Evolutionary conservation across 2,113 vertebrate species (phyloP), one percentile per base, ranked within the genome.

Genomic region (Corydoras sp.): DNA sequence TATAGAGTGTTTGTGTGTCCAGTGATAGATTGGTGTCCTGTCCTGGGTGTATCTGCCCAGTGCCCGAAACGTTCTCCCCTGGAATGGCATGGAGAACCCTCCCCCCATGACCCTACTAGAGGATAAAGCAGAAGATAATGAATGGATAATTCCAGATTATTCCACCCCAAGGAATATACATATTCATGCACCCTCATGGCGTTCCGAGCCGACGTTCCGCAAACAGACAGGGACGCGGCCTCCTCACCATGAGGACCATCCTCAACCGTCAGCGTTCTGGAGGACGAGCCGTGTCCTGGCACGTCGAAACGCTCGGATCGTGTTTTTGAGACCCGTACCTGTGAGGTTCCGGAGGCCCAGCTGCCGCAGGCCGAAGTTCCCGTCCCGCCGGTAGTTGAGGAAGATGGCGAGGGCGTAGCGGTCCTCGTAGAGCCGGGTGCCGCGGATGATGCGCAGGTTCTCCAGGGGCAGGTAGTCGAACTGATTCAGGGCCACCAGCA

Each of bases 401-500:
- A 99, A 98, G 77, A 99, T 90, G 0, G 95, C 92, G 71, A 99
- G 82, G 0, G 95, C 93, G 10, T 98, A 98, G 5, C 92, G 91
- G 73, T 97, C 96, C 70, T 99, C 97, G 0, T 99, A 98, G 48
- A 98, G 90, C 77, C 96, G 97, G 61, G 92, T 98, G 7, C 97
- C 97, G 10, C 97, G 91, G 31, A 99, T 90, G 43, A 99, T 99
- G 77, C 97, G 92, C 70, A 99, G 86, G 81, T 98, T 99, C 86
- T 99, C 96, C 88, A 99, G 58, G 0, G 97, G 96, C 79, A 99
- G 89, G 82, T 98, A 95, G 35, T 95, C 95, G 78, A 99, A 98
- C 84, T 99, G 96, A 86, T 99, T 99, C 56, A 99, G 80, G n/a
- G 96, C 97, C 85, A 98, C 96, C 80, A 99, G 80, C 76, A 99